Base-by-base conservation (phyloP, 2,888 invertebrate genomes). In the Erebia palarica region DNA sequence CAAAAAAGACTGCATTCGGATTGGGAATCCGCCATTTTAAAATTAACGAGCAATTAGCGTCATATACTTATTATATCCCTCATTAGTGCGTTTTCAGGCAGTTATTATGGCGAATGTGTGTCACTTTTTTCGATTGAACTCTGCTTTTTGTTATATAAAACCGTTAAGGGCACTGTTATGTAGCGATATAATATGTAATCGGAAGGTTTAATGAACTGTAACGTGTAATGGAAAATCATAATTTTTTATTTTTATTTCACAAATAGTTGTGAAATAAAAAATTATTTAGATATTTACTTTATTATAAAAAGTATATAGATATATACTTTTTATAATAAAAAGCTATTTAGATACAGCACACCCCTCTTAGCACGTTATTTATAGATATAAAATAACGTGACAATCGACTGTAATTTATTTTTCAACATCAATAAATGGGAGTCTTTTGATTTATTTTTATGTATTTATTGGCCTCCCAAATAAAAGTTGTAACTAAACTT, bases 11-110 rank as follows among this genome's bases (percentile, higher is more conserved):
- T 53, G n/a, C 68, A 49, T 55, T 69, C 0, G 11, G 7, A 49
- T 72, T 49, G 16, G 65, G 59, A 51, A 68, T 42, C 21, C 16
- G 21, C 49, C 21, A 68, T 67, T 69, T 70, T 59, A 21, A 68
- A 70, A 74, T 71, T 65, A 66, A 55, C 51, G 27, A 57, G 57
- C 51, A 76, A 76, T 75, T 75, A 71, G 55, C 18, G 49, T 27
- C 42, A 67, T 67, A 71, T 36, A 36, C 36, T 36, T 36, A 36
- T 7, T 36, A 36, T 73, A 72, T 60, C 58, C 63, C 61, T 68
- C 57, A 68, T 74, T 74, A 68, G 18, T 18, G 57, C 18, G 21
- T 69, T 70, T 71, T 70, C 66, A 65, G 68, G 42, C 68, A 18
- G 61, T 71, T 65, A 69, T 63, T 66, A 78, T 27, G 21, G 60